Evolutionary conservation across 2,888 invertebrate genomes (phyloP).

Genomic region (Lasioglossum leucozonium): DNA sequence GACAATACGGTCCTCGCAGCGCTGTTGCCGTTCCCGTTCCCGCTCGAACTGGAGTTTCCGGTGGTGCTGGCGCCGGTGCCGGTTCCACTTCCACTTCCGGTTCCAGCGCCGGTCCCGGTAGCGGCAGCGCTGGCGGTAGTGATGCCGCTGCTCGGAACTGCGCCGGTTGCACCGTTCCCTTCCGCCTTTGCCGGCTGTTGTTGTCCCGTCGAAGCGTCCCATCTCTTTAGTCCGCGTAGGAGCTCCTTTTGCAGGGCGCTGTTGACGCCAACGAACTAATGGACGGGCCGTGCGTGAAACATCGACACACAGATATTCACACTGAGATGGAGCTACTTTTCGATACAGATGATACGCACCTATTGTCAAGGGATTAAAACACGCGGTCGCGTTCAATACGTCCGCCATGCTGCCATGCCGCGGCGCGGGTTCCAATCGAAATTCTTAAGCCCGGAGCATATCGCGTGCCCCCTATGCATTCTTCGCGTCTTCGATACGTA

Average conservation of each 20-base stretch:
- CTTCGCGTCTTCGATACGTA: background rate
- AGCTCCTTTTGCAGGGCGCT: conserved; percentile 82
- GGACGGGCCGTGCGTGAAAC: conserved; percentile 76
- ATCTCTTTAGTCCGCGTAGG: conserved; percentile 81
- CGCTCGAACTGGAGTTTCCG: background rate
- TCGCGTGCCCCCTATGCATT: background rate
- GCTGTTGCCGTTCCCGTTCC: background rate
- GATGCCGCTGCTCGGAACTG: conserved; percentile 17
- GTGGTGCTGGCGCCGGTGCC: background rate
- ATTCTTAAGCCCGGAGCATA: background rate
- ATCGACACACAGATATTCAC: conserved; percentile 72
- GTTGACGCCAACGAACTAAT: conserved; percentile 82
- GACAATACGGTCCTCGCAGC: conserved; percentile 30
- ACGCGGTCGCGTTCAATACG: conserved; percentile 13
- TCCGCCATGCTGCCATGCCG: background rate
- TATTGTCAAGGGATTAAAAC: conserved; percentile 18
- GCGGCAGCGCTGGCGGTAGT: background rate
- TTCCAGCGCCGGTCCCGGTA: background rate
- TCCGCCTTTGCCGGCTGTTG: conserved; percentile 37
- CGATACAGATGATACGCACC: conserved; percentile 27
- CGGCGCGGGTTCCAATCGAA: background rate
- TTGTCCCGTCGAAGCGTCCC: conserved; percentile 66
- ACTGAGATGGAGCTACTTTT: conserved; percentile 50
- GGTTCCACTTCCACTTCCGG: background rate
- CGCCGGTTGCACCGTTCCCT: conserved; percentile 22